These are phyloP conservation scores for Felis catus DNA, from an alignment of 2,113 vertebrate genomes.

Conservation along the genomic window DNA sequence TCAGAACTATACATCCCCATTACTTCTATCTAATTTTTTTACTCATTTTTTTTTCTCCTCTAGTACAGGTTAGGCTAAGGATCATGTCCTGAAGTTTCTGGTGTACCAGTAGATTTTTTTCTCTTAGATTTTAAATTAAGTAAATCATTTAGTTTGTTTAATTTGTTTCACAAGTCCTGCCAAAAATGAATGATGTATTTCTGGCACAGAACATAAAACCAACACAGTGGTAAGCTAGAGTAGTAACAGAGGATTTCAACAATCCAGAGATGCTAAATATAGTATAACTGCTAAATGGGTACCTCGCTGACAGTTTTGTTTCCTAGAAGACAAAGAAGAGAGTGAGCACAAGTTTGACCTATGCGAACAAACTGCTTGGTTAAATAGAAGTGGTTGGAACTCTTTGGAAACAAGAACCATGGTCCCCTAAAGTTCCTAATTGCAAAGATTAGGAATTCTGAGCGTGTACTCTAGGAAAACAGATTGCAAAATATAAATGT, in stretches of 20 bases:
- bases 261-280: background rate
- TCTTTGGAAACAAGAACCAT: background rate
- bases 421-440: background rate
- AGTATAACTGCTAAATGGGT: slow-evolving; percentile 3
- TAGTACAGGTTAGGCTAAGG: background rate
- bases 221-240: background rate
- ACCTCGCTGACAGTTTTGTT: background rate
- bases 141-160: background rate
- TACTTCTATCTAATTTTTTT: slow-evolving; percentile 14
- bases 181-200: slow-evolving; percentile 4
- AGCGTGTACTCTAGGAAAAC: background rate
- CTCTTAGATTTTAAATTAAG: slow-evolving; percentile 22
- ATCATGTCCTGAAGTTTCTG: slow-evolving; percentile 8
- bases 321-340: slow-evolving; percentile 24
- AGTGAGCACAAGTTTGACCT: background rate
- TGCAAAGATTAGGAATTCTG: slow-evolving; percentile 15
- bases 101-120: background rate
- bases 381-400: background rate
- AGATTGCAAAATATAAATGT: background rate
- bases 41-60: background rate
- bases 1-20: background rate
- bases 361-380: background rate
- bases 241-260: background rate
- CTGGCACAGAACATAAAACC: background rate
- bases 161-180: background rate